Conservation (phyloP, 1,140 invertebrate species). For the Bombus affinis region DNA sequence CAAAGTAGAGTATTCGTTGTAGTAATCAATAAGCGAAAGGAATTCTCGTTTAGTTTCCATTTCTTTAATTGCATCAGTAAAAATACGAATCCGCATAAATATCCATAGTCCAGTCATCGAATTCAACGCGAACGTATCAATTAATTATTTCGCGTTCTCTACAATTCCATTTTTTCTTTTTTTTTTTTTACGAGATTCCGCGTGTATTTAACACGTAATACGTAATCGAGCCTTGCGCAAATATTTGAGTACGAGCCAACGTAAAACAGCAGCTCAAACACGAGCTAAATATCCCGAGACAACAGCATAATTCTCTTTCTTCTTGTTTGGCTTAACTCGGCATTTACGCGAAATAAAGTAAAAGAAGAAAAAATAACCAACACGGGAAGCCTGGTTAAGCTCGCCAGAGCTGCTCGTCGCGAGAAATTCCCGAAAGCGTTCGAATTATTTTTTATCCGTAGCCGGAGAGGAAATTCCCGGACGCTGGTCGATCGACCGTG, state of each 20-base stretch:
- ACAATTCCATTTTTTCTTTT: too few relatives aligned
- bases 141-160: too few relatives aligned
- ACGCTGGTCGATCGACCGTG: background rate
- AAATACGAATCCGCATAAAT: too few relatives aligned
- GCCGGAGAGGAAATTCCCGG: background rate
- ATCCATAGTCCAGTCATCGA: too few relatives aligned
- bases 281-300: background rate
- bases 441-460: slow-evolving; percentile 1
- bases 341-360: background rate
- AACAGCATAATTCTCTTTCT: background rate
- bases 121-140: too few relatives aligned
- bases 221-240: background rate
- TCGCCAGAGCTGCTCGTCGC: background rate
- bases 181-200: too few relatives aligned
- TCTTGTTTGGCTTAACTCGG: background rate
- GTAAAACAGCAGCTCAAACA: background rate
- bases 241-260: background rate
- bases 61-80: too few relatives aligned
- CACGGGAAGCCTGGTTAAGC: background rate
- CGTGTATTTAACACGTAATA: background rate
- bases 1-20: too few relatives aligned
- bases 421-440: background rate
- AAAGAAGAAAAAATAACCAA: background rate
- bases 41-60: too few relatives aligned
- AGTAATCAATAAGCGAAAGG: too few relatives aligned